Base-by-base conservation (phyloP, 2,888 invertebrate genomes). In the Drosophila crucigera region DNA sequence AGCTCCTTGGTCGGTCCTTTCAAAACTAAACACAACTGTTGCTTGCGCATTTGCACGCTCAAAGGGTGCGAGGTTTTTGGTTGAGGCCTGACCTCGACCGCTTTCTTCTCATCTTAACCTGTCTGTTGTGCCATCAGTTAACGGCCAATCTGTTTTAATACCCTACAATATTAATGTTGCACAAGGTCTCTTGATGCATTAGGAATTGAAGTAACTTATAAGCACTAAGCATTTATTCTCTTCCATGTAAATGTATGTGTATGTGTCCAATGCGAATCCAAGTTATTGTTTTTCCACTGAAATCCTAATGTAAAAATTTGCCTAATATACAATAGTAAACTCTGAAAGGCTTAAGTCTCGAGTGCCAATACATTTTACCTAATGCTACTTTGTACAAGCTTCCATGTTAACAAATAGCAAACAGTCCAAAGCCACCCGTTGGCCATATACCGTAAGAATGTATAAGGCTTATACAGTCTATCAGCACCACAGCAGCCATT, bases 1-100 rank as follows among this genome's bases (percentile, higher is more conserved):
- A 39, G 53, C 72, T 60, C 53, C 75, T 78, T 85, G 81, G 68
- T 67, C 69, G 74, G 37, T 65, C 60, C 83, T 80, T 85, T 69
- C 54, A 78, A 75, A 90, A 84, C 85, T 80, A 88, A 85, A 74
- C 83, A 71, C 88, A 85, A 85, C 85, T 85, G 85, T 85, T 85
- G 85, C 90, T 78, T 55, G 74, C 62, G 47, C 84, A 87, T 62
- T 89, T 89, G 59, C 68, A 56, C 52, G 64, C 64, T 82, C 55
- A 90, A 89, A 82, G 88, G 73, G 68, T 76, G 73, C 72, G 56
- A 80, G 68, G 70, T 65, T 83, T 85, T 74, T 47, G 66, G 77
- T 77, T 83, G 68, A 58, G 67, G 71, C 53, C 60, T 58, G 7
- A 69, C 74, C 77, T 43, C 77, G 62, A 59, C 43, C 56, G 54